phyloP scores from a whole-genome alignment of 2,888 invertebrate genomes.

The Hesperia comma region DNA sequence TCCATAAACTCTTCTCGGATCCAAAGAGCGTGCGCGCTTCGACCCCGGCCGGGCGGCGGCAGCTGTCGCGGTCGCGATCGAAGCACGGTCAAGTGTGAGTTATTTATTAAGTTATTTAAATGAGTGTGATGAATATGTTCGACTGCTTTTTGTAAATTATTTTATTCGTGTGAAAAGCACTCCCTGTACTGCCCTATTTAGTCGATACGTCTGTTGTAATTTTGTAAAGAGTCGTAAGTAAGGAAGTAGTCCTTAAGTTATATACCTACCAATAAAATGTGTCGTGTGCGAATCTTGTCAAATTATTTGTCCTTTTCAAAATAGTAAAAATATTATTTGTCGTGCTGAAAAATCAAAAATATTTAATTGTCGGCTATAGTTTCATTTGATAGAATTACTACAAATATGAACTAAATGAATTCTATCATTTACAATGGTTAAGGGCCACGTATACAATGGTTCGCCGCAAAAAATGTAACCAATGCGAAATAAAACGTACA shows the following conservation, averaged over 20 bases:
- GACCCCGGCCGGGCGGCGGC: slow-evolving; percentile 78
- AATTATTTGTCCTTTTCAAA: slow-evolving; percentile 47
- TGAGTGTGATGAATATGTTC: slow-evolving; percentile 81
- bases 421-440: no score
- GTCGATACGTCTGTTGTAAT: slow-evolving; percentile 82
- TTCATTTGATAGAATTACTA: no score
- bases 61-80: slow-evolving; percentile 80
- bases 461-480: no score
- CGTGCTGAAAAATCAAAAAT: no score
- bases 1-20: slow-evolving; percentile 80
- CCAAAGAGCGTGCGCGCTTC: slow-evolving; percentile 82
- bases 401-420: no score
- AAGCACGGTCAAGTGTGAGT: slow-evolving; percentile 78
- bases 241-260: slow-evolving; percentile 75
- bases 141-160: slow-evolving; percentile 83
- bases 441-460: no score
- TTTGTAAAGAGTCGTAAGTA: slow-evolving; percentile 84
- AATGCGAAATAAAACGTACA: no score
- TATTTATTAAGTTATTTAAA: slow-evolving; percentile 81
- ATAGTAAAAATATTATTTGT: no score
- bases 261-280: slow-evolving; percentile 82
- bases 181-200: slow-evolving; percentile 76
- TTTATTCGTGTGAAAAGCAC: slow-evolving; percentile 80
- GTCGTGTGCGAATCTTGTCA: slow-evolving; percentile 71
- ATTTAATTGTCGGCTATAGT: no score